These are phyloP conservation scores for Himalopsyche phryganea DNA, from an alignment of 1,140 invertebrate genomes.

Conservation along the genomic window DNA sequence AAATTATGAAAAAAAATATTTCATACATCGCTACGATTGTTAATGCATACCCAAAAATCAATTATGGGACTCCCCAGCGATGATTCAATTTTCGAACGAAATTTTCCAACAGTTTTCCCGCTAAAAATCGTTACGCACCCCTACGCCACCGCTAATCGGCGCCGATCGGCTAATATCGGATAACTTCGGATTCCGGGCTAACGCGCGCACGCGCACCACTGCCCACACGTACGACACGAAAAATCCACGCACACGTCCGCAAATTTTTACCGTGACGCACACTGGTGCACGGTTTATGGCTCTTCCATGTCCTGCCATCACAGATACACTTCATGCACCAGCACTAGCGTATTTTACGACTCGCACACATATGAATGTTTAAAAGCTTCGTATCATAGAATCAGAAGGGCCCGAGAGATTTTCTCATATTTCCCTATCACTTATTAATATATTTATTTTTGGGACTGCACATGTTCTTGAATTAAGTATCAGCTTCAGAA, in stretches of 20 bases:
- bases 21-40: too few species aligned
- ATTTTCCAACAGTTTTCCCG: too few species aligned
- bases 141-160: slow-evolving; percentile 15
- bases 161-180: slow-evolving; percentile 8
- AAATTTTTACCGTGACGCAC: neutral
- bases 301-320: neutral
- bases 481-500: too few species aligned
- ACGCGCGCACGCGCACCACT: slow-evolving; percentile 5
- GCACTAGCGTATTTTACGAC: neutral
- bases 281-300: neutral
- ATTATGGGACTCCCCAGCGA: too few species aligned
- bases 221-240: neutral
- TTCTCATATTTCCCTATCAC: too few species aligned
- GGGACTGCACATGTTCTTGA: too few species aligned
- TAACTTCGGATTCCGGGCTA: slow-evolving; percentile 9
- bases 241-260: neutral
- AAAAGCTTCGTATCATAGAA: too few species aligned
- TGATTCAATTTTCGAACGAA: too few species aligned
- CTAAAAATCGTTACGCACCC: slow-evolving; percentile 16
- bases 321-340: neutral
- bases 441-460: too few species aligned
- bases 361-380: neutral
- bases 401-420: too few species aligned
- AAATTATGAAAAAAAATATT: too few species aligned
- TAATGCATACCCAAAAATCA: too few species aligned